Base-by-base conservation (phyloP, 1,140 invertebrate species). In the Leptestheria dahalacensis region DNA sequence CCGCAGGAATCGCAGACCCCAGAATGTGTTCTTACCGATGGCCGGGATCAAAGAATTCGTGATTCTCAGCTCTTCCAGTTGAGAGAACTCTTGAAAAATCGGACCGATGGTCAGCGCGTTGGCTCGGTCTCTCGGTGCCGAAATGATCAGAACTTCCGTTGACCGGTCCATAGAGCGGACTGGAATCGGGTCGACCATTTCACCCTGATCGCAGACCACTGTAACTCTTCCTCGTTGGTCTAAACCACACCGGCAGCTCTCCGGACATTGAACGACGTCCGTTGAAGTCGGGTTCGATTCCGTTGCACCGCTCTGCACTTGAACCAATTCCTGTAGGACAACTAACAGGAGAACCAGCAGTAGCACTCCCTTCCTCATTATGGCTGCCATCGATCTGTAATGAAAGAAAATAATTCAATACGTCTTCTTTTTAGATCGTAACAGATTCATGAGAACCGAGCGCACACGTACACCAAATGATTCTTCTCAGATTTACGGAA, bases 21-120 rank as follows among this genome's bases (percentile, higher is more conserved):
- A 87, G 69, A 90, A 87, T 10, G 85, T 84, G 66, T 84, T 79
- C 59, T 79, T 77, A 0, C 86, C 86, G 59, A 90, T 83, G 12
- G 83, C 83, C 1, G 86, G 85, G 3, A 90, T 72, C 65, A 83
- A 83, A 1, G 84, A 87, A 60, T 81, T 77, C 1, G 79, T 81
- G 46, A 90, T 86, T 64, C 82, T 81, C 1, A 90, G 71, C 69
- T 87, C 83, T 69, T 83, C 79, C 25, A 90, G 72, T 50, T 80
- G 75, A 48, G 72, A 72, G 67, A 86, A 85, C 55, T 78, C 73
- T 15, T 77, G 74, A 70, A 85, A 85, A 47, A 85, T 79, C 26
- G 85, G 79, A 1, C 85, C 84, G 60, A 89, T 82, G 1, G 82
- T 84, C 11, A 89, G 73, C 48, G 73, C 71, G 68, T 88, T 88